Percentiles rank a stretch among this genome's conserved stretches.
These are phyloP conservation scores for Chironomus striatipennis DNA, from an alignment of 1,140 invertebrate species.

Conservation along the genomic window DNA sequence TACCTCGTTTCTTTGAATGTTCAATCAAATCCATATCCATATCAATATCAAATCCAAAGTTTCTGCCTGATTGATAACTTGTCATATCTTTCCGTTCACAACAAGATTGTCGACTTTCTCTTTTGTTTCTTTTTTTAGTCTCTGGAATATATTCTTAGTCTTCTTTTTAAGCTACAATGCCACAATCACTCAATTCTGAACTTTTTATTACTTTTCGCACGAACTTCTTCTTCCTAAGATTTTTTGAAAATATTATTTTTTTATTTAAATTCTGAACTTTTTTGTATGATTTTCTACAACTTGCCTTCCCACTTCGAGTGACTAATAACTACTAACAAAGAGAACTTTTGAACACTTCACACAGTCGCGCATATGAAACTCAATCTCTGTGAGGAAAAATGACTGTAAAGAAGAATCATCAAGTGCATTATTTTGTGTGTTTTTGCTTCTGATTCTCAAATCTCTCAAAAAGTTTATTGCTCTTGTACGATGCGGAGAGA, in stretches of 20 bases:
- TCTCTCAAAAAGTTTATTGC: too few species aligned
- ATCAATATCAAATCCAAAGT: constrained; percentile 39
- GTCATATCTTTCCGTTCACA: background rate
- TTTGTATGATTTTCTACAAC: background rate
- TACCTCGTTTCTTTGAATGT: constrained; percentile 33
- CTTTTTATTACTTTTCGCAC: background rate
- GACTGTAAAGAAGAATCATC: background rate
- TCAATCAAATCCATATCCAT: constrained; percentile 39
- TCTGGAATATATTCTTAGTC: too few species aligned
- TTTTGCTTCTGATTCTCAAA: background rate
- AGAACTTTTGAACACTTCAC: background rate
- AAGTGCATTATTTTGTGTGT: background rate
- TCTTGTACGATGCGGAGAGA: too few species aligned
- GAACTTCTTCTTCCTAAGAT: background rate
- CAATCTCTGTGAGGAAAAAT: background rate
- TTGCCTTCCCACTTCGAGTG: background rate
- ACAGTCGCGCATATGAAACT: constrained; percentile 1
- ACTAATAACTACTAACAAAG: constrained; percentile 20
- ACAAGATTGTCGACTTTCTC: background rate
- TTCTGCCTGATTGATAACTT: constrained; percentile 26
- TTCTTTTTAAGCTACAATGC: too few species aligned
- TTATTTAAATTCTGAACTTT: background rate
- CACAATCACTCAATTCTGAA: too few species aligned
- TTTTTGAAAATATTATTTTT: background rate
- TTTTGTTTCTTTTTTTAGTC: background rate